Evolutionary conservation across 92 coral and sea anemone genomes (phyloP).

Genomic region (Paragorgia papillata): DNA sequence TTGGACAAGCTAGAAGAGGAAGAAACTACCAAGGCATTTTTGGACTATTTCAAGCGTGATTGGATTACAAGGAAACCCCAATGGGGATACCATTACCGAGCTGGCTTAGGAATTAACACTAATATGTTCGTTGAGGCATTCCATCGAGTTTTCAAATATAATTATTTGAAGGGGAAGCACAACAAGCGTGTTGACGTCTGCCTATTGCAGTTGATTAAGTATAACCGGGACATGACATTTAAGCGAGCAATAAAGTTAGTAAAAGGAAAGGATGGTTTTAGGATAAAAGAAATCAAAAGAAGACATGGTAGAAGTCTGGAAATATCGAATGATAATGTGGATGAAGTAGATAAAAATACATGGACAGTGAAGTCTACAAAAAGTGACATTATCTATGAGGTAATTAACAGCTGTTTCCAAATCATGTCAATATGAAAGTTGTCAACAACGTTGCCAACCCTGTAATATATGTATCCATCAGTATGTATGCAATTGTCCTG

Average conservation of each 20-base stretch:
- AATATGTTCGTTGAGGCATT: slow-evolving; percentile 61
- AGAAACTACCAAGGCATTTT: slow-evolving; percentile 14
- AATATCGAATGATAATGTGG: slow-evolving; percentile 16
- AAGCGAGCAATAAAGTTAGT: slow-evolving; percentile 51
- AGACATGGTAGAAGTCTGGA: slow-evolving; percentile 41
- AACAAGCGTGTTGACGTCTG: slow-evolving; percentile 59
- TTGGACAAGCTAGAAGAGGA: slow-evolving; percentile 14
- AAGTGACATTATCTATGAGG: slow-evolving; percentile 1
- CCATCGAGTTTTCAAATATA: slow-evolving; percentile 34
- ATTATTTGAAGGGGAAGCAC: slow-evolving; percentile 48
- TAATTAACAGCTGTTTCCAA: slow-evolving; percentile 11
- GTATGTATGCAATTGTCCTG: slow-evolving; percentile 40
- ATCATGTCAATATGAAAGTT: slow-evolving; percentile 1
- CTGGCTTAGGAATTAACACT: slow-evolving; percentile 19
- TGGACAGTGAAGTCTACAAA: slow-evolving; percentile 27
- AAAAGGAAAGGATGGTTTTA: slow-evolving; percentile 38
- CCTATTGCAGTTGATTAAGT: slow-evolving; percentile 46
- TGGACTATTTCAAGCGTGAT: slow-evolving; percentile 50
- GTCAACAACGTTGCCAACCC: slow-evolving; percentile 17
- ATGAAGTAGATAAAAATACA: slow-evolving; percentile 12
- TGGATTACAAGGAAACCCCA: slow-evolving; percentile 49
- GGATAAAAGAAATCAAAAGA: slow-evolving; percentile 27
- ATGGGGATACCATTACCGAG: slow-evolving; percentile 53
- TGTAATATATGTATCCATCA: slow-evolving; percentile 35
- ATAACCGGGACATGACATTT: slow-evolving; percentile 36